Evolutionary conservation across 2,113 vertebrate species (phyloP).

Genomic region (Antechinus stuartii): DNA sequence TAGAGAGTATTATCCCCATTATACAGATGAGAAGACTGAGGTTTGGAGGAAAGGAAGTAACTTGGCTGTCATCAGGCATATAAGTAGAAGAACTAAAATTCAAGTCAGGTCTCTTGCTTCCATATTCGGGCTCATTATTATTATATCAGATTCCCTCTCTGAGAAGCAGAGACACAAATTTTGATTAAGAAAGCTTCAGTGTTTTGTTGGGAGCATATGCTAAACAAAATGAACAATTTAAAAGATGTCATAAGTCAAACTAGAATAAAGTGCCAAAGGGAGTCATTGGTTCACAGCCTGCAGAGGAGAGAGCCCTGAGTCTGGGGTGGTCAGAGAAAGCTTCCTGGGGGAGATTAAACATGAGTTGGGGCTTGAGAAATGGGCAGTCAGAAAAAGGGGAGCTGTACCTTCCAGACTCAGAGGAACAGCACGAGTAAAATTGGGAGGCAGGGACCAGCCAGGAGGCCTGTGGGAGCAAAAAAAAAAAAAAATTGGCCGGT

Average conservation of each 20-base stretch:
- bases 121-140: neutral
- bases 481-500: neutral
- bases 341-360: neutral
- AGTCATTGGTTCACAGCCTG: neutral
- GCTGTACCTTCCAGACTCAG: neutral
- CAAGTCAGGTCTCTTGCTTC: neutral
- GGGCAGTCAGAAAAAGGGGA: too few relatives aligned
- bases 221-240: neutral
- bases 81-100: neutral
- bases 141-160: neutral
- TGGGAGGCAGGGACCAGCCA: too few relatives aligned
- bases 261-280: neutral
- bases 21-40: neutral
- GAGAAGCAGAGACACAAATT: neutral
- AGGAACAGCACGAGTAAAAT: neutral
- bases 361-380: neutral
- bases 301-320: neutral
- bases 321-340: neutral
- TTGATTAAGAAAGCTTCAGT: neutral
- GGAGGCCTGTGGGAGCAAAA: neutral
- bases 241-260: neutral
- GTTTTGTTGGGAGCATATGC: neutral
- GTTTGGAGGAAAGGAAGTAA: neutral
- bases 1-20: neutral
- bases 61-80: neutral